phyloP scores from a whole-genome alignment of 2,888 invertebrate species.

The Iselma pallidipennis region DNA sequence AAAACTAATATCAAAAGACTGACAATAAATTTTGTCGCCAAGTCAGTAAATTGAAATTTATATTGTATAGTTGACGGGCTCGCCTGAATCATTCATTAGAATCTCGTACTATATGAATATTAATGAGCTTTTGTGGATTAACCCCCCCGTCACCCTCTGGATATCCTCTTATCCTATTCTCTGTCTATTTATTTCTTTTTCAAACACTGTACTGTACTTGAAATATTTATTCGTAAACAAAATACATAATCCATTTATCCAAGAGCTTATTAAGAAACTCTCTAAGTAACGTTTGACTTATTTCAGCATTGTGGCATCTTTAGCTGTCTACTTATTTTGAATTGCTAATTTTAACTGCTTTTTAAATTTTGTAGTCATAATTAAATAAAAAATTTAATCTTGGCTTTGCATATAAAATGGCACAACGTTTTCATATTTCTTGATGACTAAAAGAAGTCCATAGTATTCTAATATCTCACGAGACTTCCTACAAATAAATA shows the following conservation, averaged over 20 bases:
- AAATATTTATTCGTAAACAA: conserved; percentile 23
- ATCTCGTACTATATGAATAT: conserved; percentile 35
- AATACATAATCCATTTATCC: conserved; percentile 13
- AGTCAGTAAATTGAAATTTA: conserved; percentile 48
- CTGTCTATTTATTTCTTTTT: conserved; percentile 15
- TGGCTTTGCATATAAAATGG: conserved; percentile 24
- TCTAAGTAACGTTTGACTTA: conserved; percentile 18
- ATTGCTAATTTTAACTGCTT: conserved; percentile 23
- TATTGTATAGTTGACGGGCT: conserved; percentile 42
- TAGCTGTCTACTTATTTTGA: conserved; percentile 20
- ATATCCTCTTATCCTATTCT: background rate
- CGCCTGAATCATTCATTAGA: conserved; percentile 45
- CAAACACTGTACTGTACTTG: background rate
- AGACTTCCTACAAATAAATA: too few species aligned
- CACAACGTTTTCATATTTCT: too few species aligned
- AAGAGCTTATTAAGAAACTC: conserved; percentile 18
- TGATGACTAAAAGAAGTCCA: too few species aligned
- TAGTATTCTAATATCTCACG: too few species aligned
- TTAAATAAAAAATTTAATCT: conserved; percentile 26
- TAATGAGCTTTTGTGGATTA: conserved; percentile 28
- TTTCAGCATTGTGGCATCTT: conserved; percentile 21
- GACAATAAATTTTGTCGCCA: conserved; percentile 38
- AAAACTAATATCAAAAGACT: conserved; percentile 42
- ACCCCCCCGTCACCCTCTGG: background rate
- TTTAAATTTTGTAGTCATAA: conserved; percentile 18